Conservation (phyloP, 2,888 invertebrate genomes). For the Lobophora halterata region DNA sequence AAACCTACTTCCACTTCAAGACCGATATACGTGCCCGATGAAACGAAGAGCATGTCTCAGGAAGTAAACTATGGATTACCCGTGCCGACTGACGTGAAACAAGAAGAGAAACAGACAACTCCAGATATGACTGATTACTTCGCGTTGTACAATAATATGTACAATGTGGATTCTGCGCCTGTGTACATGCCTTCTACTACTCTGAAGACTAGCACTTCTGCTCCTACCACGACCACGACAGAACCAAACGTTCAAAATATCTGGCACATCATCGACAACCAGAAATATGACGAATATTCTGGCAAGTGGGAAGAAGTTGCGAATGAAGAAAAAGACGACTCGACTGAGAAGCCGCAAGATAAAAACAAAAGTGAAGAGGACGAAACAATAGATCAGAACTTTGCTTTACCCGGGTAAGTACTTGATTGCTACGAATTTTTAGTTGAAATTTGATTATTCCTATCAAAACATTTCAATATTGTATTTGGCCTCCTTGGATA, state of each 20-base stretch:
- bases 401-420: constrained; percentile 69
- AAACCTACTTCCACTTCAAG: constrained; percentile 42
- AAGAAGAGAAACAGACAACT: constrained; percentile 29
- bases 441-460: no score
- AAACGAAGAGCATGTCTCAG: constrained; percentile 34
- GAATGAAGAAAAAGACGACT: constrained; percentile 31
- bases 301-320: constrained; percentile 61
- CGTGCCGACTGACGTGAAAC: constrained; percentile 25
- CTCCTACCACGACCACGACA: constrained; percentile 45
- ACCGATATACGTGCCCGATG: constrained; percentile 64
- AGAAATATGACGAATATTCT: constrained; percentile 56
- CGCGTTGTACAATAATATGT: constrained; percentile 55
- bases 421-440: neutral
- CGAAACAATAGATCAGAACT: constrained; percentile 53
- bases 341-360: constrained; percentile 13
- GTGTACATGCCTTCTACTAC: constrained; percentile 47
- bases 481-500: no score
- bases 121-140: constrained; percentile 57
- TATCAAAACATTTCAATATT: no score
- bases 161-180: constrained; percentile 46
- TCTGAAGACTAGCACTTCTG: constrained; percentile 32
- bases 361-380: constrained; percentile 24
- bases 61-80: constrained; percentile 44
- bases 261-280: constrained; percentile 72
- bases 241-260: constrained; percentile 59